phyloP scores from a whole-genome alignment of 2,888 invertebrate genomes.

The Smittia aterrima region DNA sequence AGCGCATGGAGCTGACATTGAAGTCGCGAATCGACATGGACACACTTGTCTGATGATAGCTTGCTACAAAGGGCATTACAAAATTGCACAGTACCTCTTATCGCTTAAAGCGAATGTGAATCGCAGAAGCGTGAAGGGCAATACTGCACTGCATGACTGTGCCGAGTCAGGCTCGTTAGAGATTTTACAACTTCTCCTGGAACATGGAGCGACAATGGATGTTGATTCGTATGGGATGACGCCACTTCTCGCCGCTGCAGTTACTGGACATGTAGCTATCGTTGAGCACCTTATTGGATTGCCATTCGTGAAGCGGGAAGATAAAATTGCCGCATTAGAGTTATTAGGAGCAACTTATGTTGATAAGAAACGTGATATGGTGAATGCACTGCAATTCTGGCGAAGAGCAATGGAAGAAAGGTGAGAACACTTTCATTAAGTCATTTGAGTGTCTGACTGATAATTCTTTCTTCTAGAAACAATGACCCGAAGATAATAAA shows the following conservation, averaged over 20 bases:
- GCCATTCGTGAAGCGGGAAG: conserved; percentile 71
- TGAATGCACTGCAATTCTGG: conserved; percentile 85
- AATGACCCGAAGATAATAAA: conserved; percentile 71
- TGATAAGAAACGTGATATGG: conserved; percentile 94
- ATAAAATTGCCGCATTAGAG: conserved; percentile 86
- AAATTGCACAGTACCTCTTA: conserved; percentile 86
- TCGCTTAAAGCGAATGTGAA: conserved; percentile 87
- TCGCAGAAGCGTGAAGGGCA: conserved; percentile 84
- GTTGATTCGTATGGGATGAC: conserved; percentile 96
- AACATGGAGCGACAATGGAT: conserved; percentile 87
- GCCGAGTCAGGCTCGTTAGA: conserved; percentile 94
- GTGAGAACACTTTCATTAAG: conserved; percentile 51
- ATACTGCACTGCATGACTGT: conserved; percentile 97
- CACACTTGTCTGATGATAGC: conserved; percentile 99
- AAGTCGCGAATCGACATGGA: conserved; percentile 91
- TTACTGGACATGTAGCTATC: conserved; percentile 89
- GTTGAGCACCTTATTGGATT: conserved; percentile 85
- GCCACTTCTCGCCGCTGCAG: conserved; percentile 87
- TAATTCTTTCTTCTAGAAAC: conserved; percentile 53
- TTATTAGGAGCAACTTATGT: conserved; percentile 92
- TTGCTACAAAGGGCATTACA: conserved; percentile 91
- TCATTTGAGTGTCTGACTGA: not conserved
- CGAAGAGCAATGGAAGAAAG: conserved; percentile 87
- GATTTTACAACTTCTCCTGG: conserved; percentile 83
- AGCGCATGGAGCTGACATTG: conserved; percentile 89